Evolutionary conservation across 2,113 vertebrate species (phyloP).

Genomic region (Psilopogon haemacephalus): DNA sequence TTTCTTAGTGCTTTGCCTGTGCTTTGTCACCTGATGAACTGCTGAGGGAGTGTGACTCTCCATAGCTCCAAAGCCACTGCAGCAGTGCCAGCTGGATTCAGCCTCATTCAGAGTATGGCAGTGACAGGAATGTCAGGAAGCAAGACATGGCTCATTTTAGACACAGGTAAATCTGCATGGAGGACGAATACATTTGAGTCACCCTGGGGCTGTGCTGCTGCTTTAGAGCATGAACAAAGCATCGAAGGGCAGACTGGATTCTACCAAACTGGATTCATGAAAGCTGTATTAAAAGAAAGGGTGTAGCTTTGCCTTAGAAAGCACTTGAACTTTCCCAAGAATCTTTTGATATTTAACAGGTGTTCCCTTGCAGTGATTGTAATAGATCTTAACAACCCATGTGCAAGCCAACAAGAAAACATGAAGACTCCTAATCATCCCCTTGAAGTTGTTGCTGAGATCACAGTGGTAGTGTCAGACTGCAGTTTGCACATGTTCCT

Average conservation of each 20-base stretch:
- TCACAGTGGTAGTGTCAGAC: constrained; percentile 4
- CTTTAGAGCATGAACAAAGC: not conserved
- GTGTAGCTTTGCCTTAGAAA: not conserved
- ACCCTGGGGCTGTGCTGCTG: not conserved
- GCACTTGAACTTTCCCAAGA: constrained; percentile 22
- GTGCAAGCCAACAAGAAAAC: not conserved
- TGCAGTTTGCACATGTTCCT: constrained; percentile 39
- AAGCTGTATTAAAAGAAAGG: not conserved
- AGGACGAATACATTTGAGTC: not conserved
- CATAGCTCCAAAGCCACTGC: not conserved
- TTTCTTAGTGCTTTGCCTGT: not conserved
- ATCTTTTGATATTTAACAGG: constrained; percentile 40
- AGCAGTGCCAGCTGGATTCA: not conserved
- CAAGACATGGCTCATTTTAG: not conserved
- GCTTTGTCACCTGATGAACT: not conserved
- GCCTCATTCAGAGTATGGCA: not conserved
- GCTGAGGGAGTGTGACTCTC: not conserved
- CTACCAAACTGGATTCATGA: not conserved
- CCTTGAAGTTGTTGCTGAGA: constrained; percentile 42
- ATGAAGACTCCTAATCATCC: constrained; percentile 1
- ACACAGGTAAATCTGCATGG: not conserved
- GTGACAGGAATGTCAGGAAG: not conserved
- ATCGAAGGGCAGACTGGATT: not conserved
- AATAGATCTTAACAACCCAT: constrained; percentile 37
- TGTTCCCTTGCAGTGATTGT: not conserved